Conservation (phyloP, 2,113 vertebrate species). For the human region DNA sequence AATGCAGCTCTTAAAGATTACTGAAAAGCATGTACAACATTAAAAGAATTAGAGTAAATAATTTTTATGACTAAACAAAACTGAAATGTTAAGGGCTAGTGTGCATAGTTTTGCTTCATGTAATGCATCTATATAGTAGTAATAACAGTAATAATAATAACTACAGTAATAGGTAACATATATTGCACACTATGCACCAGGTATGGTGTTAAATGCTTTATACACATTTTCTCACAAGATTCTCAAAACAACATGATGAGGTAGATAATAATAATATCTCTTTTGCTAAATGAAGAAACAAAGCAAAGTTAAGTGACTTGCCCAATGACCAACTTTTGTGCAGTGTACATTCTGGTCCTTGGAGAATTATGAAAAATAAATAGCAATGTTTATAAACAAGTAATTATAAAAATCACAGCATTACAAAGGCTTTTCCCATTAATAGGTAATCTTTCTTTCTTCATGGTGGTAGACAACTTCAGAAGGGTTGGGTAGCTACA, state of each 20-base stretch:
- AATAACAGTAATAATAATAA: not conserved
- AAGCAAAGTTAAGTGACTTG: slow-evolving; percentile 14
- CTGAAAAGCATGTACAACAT: not conserved
- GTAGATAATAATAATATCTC: not conserved
- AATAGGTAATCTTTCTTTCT: slow-evolving; percentile 27
- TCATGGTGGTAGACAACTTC: slow-evolving; percentile 1
- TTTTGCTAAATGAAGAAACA: slow-evolving; percentile 20
- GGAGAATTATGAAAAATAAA: slow-evolving; percentile 43
- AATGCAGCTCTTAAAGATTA: not conserved
- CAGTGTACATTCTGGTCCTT: not conserved
- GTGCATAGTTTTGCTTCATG: not conserved
- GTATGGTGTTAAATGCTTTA: slow-evolving; percentile 29
- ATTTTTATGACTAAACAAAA: slow-evolving; percentile 39
- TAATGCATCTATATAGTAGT: not conserved
- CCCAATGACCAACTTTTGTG: not conserved
- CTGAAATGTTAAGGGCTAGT: not conserved
- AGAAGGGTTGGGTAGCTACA: slow-evolving; percentile 15
- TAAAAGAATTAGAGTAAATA: not conserved
- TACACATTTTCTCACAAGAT: not conserved
- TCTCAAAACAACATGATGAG: slow-evolving; percentile 34
- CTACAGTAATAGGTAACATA: not conserved
- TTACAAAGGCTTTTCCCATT: not conserved
- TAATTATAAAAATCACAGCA: slow-evolving; percentile 20
- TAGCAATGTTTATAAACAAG: slow-evolving; percentile 22
- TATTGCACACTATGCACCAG: not conserved